phyloP scores from a whole-genome alignment of 2,888 invertebrate genomes.

The Temnothorax rugatulus region DNA sequence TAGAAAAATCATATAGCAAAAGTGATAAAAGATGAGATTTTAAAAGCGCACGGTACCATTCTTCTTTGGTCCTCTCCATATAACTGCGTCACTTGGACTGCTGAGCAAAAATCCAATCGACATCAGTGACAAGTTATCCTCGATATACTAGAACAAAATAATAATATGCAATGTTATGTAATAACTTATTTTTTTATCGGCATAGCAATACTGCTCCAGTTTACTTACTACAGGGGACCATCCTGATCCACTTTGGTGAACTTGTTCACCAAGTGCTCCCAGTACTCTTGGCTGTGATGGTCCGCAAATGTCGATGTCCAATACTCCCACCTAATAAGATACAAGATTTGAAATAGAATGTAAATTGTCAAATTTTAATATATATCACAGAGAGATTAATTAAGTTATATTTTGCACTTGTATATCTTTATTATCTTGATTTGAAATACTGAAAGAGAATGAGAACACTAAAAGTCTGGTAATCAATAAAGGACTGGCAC shows the following conservation, averaged over 20 bases:
- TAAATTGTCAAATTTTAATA: constrained; percentile 36
- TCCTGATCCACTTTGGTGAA: constrained; percentile 98
- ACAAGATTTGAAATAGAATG: constrained; percentile 30
- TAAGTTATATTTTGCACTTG: neutral
- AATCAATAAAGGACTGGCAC: constrained; percentile 84
- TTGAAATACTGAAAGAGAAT: neutral
- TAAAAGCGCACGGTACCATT: constrained; percentile 89
- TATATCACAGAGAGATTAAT: constrained; percentile 28
- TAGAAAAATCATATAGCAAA: neutral
- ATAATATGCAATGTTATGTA: neutral
- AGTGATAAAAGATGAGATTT: constrained; percentile 4
- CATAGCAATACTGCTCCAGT: neutral
- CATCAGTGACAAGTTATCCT: constrained; percentile 98
- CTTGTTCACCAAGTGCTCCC: constrained; percentile 96
- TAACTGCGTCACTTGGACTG: constrained; percentile 97
- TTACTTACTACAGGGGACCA: constrained; percentile 97
- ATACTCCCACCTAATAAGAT: constrained; percentile 92
- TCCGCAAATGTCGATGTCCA: constrained; percentile 99
- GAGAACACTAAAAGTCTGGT: constrained; percentile 32
- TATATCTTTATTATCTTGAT: constrained; percentile 23
- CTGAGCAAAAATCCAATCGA: constrained; percentile 97
- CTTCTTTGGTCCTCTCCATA: constrained; percentile 99
- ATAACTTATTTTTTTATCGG: neutral
- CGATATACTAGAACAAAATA: constrained; percentile 90
- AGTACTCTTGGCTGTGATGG: constrained; percentile 98